These are phyloP conservation scores for Spermophilus dauricus DNA, from an alignment of 2,113 vertebrate genomes.

Conservation along the genomic window DNA sequence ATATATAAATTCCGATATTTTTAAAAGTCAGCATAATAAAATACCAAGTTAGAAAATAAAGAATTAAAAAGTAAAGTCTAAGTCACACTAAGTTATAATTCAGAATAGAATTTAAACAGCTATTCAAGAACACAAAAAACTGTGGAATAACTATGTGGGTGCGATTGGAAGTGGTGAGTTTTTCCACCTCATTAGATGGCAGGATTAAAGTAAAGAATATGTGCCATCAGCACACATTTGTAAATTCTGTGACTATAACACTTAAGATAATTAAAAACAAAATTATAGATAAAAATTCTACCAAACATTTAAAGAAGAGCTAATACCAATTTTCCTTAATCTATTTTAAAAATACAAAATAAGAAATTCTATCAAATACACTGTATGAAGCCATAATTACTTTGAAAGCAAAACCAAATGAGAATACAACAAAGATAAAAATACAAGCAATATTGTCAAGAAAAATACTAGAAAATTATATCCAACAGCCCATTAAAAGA, in stretches of 20 bases:
- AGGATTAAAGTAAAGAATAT: neutral
- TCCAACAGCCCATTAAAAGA: neutral
- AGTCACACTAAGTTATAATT: constrained; percentile 11
- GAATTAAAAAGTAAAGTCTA: neutral
- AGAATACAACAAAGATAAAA: neutral
- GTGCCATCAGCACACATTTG: constrained; percentile 5
- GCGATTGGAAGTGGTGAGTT: constrained; percentile 45
- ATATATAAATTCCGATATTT: constrained; percentile 33
- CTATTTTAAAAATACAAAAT: neutral
- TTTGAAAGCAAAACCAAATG: neutral
- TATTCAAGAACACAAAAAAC: neutral
- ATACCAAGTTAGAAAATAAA: neutral
- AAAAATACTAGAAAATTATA: neutral
- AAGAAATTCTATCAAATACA: neutral
- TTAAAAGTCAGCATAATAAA: neutral
- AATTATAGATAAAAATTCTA: neutral
- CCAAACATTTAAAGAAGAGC: too few species aligned
- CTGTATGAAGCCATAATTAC: neutral
- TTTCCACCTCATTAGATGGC: neutral
- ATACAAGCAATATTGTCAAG: neutral
- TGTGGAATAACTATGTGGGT: neutral
- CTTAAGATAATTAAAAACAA: constrained; percentile 69
- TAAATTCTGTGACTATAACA: constrained; percentile 15
- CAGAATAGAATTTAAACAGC: constrained; percentile 40
- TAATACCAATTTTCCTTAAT: neutral